Evolutionary conservation across 2,797 vertebrate species (phyloP), one percentile per base, ranked within the genome.

Genomic region (Acomys russatus): DNA sequence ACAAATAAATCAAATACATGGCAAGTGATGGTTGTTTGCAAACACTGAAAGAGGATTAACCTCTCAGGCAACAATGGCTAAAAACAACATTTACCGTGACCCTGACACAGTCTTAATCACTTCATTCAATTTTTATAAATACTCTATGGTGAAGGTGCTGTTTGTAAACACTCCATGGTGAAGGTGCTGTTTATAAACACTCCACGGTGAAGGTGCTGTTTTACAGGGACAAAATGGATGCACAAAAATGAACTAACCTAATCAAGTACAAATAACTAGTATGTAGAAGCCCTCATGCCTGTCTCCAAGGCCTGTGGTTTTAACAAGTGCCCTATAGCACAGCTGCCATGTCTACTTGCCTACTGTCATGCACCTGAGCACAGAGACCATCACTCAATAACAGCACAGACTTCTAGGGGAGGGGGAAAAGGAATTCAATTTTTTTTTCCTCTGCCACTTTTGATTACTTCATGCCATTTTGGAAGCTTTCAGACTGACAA

Each of bases 371-470:
- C 1, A 23, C 56, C 89, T 83, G 30, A 84, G 71, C 64, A 78
- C 12, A 56, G 84, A 82, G 49, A 63, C 6, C 28, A 44, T 94
- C 74, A 88, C 54, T 94, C 20, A 54, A 56, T 25, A 35, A 82
- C 9, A 70, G 10, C 20, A 92, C 33, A 44, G 30, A 83, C 88
- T 77, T 71, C 92, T 61, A 91, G 70, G 66, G 38, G 28, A 18
- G 18, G 38, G 38, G 49, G 15, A 94, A 92, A 92, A 95, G 78
- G 84, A 85, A 92, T 88, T 83, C 35, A 76, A 12, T n/a, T 95
- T 9, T 94, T 95, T 96, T 79, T 56, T 6, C 4, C n/a, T 71
- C 30, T 88, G 76, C 15, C 28, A 83, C 4, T 85, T 84, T 77
- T 90, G n/a, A 88, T 87, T 94, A 76, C 63, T 82, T 91, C 71